phyloP scores from a whole-genome alignment of 1,140 invertebrate species.

The Steinernema khuongi region DNA sequence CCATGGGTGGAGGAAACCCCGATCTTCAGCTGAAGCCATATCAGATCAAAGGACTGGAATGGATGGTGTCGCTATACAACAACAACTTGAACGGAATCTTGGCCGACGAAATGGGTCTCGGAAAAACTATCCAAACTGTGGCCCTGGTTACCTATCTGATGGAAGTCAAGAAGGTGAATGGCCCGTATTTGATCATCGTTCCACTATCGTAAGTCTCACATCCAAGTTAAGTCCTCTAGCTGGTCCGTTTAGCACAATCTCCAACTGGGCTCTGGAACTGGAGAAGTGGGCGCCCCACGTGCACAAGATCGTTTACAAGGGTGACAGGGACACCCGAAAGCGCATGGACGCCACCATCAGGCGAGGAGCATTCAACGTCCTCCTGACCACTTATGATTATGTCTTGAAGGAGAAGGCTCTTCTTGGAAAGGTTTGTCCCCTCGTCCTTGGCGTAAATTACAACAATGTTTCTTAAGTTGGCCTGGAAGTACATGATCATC shows the following conservation, averaged over 20 bases:
- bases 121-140: constrained; percentile 93
- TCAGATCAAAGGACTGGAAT: constrained; percentile 89
- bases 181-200: constrained; percentile 92
- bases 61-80: constrained; percentile 94
- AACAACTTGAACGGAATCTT: constrained; percentile 93
- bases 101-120: constrained; percentile 76
- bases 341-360: constrained; percentile 79
- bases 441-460: neutral
- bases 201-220: constrained; percentile 75
- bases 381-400: constrained; percentile 96
- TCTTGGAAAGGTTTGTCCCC: constrained; percentile 72
- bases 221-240: constrained; percentile 11
- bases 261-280: constrained; percentile 97
- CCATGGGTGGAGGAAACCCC: constrained; percentile 59
- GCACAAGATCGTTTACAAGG: constrained; percentile 84
- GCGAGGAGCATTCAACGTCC: constrained; percentile 88
- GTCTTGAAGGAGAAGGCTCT: constrained; percentile 94
- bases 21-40: constrained; percentile 61
- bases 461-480: neutral
- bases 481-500: constrained; percentile 79
- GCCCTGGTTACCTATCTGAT: constrained; percentile 94
- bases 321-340: constrained; percentile 73
- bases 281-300: constrained; percentile 97
- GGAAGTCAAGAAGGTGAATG: constrained; percentile 94
- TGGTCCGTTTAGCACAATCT: constrained; percentile 70